phyloP scores from a whole-genome alignment of 2,797 vertebrate species.

The Dendrocincla tyrannina region DNA sequence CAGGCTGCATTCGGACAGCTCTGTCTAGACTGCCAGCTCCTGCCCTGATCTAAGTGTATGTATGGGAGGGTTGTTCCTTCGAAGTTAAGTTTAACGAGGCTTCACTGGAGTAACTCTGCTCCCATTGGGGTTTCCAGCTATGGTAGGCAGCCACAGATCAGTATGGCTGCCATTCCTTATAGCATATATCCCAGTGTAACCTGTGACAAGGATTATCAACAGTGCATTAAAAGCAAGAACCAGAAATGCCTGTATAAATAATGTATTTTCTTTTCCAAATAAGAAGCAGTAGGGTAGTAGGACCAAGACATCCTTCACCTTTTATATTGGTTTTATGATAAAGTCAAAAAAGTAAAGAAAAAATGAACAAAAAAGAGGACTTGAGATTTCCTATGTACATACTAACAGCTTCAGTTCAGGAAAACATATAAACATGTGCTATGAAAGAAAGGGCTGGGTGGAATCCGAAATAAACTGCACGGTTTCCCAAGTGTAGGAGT shows the following conservation, averaged over 20 bases:
- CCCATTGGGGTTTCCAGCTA: not conserved
- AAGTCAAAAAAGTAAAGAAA: not conserved
- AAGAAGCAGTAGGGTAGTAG: not conserved
- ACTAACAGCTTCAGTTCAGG: not conserved
- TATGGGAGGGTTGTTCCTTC: not conserved
- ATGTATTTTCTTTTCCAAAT: not conserved
- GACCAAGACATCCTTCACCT: not conserved
- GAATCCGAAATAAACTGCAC: not conserved
- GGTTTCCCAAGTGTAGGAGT: not conserved
- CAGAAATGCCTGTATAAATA: not conserved
- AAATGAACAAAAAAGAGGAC: not conserved
- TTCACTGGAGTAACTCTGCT: not conserved
- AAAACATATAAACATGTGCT: not conserved
- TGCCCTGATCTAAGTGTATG: not conserved
- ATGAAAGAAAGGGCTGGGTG: not conserved
- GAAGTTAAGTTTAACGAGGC: not conserved
- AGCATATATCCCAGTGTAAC: not conserved
- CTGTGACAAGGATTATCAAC: not conserved
- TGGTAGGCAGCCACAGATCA: not conserved
- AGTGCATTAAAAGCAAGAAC: not conserved
- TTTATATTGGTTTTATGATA: not conserved
- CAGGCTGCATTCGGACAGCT: not conserved
- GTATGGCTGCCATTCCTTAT: not conserved
- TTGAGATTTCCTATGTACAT: accelerated
- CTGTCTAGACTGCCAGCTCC: not conserved